Evolutionary conservation across 2,113 vertebrate species (phyloP).

Genomic region (Pomatorhinus ruficollis): DNA sequence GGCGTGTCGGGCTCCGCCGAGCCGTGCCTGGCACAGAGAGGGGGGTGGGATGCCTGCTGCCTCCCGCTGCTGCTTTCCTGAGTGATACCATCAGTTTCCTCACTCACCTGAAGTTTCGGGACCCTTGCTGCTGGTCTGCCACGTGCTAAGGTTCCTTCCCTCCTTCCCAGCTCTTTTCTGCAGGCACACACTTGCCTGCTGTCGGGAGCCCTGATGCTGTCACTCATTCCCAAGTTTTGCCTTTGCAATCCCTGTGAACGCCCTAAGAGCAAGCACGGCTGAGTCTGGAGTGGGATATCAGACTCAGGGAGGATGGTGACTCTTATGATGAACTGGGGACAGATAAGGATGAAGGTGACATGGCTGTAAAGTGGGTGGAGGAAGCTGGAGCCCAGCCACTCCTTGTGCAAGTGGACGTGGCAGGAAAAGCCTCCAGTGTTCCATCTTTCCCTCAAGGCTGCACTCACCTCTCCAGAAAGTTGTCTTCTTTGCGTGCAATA

Average conservation of each 20-base stretch:
- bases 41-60: neutral
- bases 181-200: neutral
- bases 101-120: neutral
- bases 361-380: neutral
- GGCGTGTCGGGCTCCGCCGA: fast-evolving
- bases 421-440: neutral
- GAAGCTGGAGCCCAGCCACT: neutral
- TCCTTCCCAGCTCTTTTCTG: neutral
- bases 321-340: fast-evolving
- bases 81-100: neutral
- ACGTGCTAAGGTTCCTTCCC: neutral
- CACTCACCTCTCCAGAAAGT: neutral
- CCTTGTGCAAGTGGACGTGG: neutral
- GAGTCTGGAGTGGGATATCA: neutral
- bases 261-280: neutral
- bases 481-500: neutral
- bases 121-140: neutral
- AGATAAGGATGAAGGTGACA: neutral
- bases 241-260: neutral
- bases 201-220: fast-evolving
- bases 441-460: neutral
- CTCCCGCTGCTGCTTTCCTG: neutral
- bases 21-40: neutral
- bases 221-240: fast-evolving
- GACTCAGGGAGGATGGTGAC: neutral